A percentile compares a stretch with the other conserved stretches of the same genome.
These are phyloP conservation scores for Microtus pennsylvanicus DNA, from an alignment of 2,113 vertebrate genomes.

Conservation along the genomic window DNA sequence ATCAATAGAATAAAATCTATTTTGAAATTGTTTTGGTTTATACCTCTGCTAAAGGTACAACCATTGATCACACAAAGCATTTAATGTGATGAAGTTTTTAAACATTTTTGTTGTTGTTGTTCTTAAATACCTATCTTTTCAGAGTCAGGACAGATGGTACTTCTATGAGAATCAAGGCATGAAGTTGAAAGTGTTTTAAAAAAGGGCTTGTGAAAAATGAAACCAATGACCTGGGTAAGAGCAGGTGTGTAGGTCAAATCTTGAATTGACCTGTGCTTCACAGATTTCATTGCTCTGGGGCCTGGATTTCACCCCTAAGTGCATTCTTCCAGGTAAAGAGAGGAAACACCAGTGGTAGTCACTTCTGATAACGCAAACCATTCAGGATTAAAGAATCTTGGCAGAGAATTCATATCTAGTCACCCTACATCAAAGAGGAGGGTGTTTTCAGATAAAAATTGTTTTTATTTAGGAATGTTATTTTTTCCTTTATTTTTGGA, in stretches of 20 bases:
- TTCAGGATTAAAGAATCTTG: not conserved
- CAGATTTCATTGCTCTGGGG: not conserved
- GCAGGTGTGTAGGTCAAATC: not conserved
- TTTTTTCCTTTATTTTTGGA: not conserved
- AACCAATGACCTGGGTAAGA: not conserved
- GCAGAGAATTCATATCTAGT: not conserved
- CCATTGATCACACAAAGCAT: not conserved
- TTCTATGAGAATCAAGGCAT: not conserved
- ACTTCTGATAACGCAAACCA: not conserved
- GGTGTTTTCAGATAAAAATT: not conserved
- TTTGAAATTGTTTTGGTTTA: not conserved
- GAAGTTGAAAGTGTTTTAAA: not conserved
- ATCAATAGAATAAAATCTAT: not conserved
- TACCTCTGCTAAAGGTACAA: not conserved
- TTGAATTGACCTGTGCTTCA: not conserved
- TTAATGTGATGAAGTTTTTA: not conserved
- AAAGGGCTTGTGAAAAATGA: not conserved
- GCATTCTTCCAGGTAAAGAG: not conserved
- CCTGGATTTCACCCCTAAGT: not conserved
- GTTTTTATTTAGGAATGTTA: fast-evolving
- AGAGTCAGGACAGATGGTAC: not conserved
- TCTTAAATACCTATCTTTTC: not conserved
- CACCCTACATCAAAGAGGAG: not conserved
- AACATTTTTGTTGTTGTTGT: not conserved
- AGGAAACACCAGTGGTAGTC: not conserved